Percentiles rank a stretch among this genome's conserved stretches.
These are phyloP conservation scores for Acronicta psi DNA, from an alignment of 2,888 invertebrate genomes.

Conservation along the genomic window DNA sequence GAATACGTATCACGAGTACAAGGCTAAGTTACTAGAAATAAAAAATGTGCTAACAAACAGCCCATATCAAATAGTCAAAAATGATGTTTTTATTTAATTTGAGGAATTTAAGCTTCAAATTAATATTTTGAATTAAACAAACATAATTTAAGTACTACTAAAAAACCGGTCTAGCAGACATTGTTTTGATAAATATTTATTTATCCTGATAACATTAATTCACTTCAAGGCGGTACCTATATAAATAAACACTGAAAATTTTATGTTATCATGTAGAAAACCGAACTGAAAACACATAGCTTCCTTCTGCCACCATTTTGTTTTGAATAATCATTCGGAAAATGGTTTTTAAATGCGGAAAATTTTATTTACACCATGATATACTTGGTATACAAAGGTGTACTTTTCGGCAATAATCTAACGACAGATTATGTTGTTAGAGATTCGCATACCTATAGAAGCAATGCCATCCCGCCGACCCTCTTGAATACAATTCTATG, in stretches of 20 bases:
- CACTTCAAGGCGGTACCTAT: background rate
- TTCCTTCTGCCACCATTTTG: background rate
- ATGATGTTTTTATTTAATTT: too few relatives aligned
- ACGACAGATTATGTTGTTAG: slow-evolving; percentile 42
- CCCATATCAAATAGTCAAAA: too few relatives aligned
- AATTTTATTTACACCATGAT: slow-evolving; percentile 7
- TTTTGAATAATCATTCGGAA: slow-evolving; percentile 8
- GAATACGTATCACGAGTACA: too few relatives aligned
- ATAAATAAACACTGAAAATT: background rate
- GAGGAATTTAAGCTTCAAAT: too few relatives aligned
- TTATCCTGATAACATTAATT: slow-evolving; percentile 23
- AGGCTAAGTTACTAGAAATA: too few relatives aligned
- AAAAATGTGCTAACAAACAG: too few relatives aligned
- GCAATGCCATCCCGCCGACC: slow-evolving; percentile 62
- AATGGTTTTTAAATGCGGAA: too few relatives aligned
- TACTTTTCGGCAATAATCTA: slow-evolving; percentile 30
- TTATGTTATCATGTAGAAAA: background rate
- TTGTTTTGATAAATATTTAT: background rate
- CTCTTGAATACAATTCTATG: slow-evolving; percentile 73
- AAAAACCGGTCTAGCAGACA: too few relatives aligned
- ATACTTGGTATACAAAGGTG: slow-evolving; percentile 13
- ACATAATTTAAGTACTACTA: too few relatives aligned
- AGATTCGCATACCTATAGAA: slow-evolving; percentile 56
- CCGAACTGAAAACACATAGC: slow-evolving; percentile 28
- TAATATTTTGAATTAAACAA: too few relatives aligned